phyloP scores from a whole-genome alignment of 2,888 invertebrate genomes.

The Amiota mariae region DNA sequence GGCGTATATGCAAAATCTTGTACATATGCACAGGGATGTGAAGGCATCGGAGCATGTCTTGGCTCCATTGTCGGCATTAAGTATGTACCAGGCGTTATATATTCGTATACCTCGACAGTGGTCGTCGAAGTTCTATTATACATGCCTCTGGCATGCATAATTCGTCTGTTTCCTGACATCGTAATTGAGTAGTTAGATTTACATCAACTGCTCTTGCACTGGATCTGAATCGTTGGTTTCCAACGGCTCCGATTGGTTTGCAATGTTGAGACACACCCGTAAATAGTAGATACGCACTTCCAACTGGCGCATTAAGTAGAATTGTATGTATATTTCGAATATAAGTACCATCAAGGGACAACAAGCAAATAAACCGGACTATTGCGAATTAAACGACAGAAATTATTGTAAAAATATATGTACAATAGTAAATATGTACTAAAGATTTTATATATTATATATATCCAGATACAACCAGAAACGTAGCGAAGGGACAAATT shows the following conservation, averaged over 20 bases:
- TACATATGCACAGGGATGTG: slow-evolving; percentile 34
- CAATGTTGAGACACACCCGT: slow-evolving; percentile 59
- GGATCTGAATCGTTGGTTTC: slow-evolving; percentile 15
- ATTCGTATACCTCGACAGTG: slow-evolving; percentile 52
- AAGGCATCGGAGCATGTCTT: background rate
- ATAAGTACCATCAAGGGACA: slow-evolving; percentile 59
- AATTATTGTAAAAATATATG: background rate
- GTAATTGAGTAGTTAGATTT: too few relatives aligned
- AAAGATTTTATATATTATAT: background rate
- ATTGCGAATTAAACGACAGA: slow-evolving; percentile 18
- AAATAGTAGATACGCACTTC: slow-evolving; percentile 63
- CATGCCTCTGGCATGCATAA: slow-evolving; percentile 6
- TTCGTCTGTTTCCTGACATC: slow-evolving; percentile 23
- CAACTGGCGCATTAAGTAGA: slow-evolving; percentile 63
- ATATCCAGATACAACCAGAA: slow-evolving; percentile 37
- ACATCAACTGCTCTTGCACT: background rate
- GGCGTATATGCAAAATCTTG: slow-evolving; percentile 29
- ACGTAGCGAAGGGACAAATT: slow-evolving; percentile 51
- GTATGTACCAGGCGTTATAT: slow-evolving; percentile 58
- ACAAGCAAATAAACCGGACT: slow-evolving; percentile 15
- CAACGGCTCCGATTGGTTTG: slow-evolving; percentile 55
- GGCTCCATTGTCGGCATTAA: slow-evolving; percentile 45
- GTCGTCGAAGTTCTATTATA: slow-evolving; percentile 34
- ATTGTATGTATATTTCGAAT: slow-evolving; percentile 61
- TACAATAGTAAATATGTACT: background rate